Evolutionary conservation across 92 coral and sea anemone genomes (phyloP).

Genomic region (Zoanthus sansibaricus): DNA sequence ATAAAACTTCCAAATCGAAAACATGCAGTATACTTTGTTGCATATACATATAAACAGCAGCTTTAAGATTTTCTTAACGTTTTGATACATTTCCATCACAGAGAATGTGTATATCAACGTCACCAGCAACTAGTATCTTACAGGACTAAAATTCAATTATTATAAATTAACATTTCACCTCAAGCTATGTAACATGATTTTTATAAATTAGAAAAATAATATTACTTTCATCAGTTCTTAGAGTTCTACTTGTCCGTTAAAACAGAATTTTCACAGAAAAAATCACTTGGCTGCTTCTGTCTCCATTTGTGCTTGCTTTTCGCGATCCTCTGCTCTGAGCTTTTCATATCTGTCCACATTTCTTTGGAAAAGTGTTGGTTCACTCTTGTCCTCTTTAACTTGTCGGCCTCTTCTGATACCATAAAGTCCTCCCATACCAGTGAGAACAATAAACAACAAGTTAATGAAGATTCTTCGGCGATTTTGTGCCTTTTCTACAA

Average conservation of each 20-base stretch:
- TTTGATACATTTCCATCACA: too few species aligned
- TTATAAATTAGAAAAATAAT: neutral
- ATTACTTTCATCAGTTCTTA: neutral
- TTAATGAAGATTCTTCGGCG: slow-evolving; percentile 70
- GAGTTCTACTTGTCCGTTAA: neutral
- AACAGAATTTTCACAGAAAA: too few species aligned
- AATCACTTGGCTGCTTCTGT: slow-evolving; percentile 35
- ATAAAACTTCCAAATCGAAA: too few species aligned
- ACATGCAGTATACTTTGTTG: too few species aligned
- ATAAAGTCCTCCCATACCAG: slow-evolving; percentile 60
- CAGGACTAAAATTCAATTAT: too few species aligned
- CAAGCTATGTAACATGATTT: too few species aligned
- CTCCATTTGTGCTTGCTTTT: slow-evolving; percentile 39
- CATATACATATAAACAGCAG: too few species aligned
- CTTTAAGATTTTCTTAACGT: too few species aligned
- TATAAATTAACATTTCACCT: too few species aligned
- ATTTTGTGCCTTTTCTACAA: slow-evolving; percentile 71
- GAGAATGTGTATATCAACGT: too few species aligned
- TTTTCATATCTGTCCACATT: slow-evolving; percentile 70
- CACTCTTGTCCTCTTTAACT: slow-evolving; percentile 61
- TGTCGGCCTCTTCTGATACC: slow-evolving; percentile 61
- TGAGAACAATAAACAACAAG: slow-evolving; percentile 51
- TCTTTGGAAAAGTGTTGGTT: slow-evolving; percentile 62
- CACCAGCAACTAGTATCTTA: too few species aligned
- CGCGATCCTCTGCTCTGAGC: slow-evolving; percentile 57